Conservation (phyloP, 2,113 vertebrate species). For the Nematolebias whitei region DNA sequence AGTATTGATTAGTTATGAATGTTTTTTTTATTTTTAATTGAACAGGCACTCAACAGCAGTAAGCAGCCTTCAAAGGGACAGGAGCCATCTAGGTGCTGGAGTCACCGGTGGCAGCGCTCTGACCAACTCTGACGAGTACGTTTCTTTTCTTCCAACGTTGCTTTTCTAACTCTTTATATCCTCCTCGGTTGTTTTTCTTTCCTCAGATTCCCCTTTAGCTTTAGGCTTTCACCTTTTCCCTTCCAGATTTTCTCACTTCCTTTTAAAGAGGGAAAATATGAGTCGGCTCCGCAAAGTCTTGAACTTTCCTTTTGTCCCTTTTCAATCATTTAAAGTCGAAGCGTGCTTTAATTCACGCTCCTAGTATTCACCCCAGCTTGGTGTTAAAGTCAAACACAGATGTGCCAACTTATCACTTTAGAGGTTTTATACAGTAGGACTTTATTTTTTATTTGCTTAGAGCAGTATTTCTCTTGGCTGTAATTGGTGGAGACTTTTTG, state of each 20-base stretch:
- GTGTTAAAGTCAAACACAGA: constrained; percentile 6
- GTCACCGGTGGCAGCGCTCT: constrained; percentile 72
- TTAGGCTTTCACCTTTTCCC: constrained; percentile 27
- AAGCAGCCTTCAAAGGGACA: constrained; percentile 89
- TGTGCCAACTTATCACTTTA: background rate
- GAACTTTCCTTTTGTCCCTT: constrained; percentile 57
- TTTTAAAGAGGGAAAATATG: constrained; percentile 49
- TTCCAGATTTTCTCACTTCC: constrained; percentile 42
- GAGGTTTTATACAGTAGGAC: no score
- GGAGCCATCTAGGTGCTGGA: constrained; percentile 78
- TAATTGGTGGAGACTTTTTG: no score
- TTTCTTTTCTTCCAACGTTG: constrained; percentile 8
- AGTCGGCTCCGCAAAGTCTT: constrained; percentile 62
- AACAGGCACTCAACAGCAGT: constrained; percentile 85
- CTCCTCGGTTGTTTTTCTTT: background rate
- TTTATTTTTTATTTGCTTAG: no score
- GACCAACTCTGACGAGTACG: constrained; percentile 88
- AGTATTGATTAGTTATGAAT: constrained; percentile 25
- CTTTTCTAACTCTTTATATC: background rate
- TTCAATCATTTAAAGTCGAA: constrained; percentile 69
- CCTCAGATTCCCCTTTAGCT: background rate
- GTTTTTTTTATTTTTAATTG: background rate
- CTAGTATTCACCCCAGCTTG: constrained; percentile 30
- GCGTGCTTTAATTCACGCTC: constrained; percentile 51
- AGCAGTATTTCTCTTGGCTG: no score